Evolutionary conservation across 2,113 vertebrate genomes (phyloP).

Genomic region (human): GRCh38 chr17:56665501-56666000

Average conservation of each 20-base stretch:
- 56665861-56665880: neutral
- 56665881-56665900: neutral
- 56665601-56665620: neutral
- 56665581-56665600: neutral
- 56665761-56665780: neutral
- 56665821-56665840: neutral
- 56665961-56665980: neutral
- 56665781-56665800: slow-evolving; percentile 9
- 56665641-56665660: neutral
- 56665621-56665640: neutral
- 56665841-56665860: neutral
- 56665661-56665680: neutral
- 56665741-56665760: neutral
- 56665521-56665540: neutral
- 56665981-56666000: neutral
- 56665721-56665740: too few species aligned
- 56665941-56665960: neutral
- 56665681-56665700: neutral
- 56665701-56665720: too few species aligned
- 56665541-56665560: neutral
- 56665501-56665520: neutral
- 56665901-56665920: neutral
- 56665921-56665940: too few species aligned
- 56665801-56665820: neutral
- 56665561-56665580: neutral